Percentiles rank a stretch among this genome's conserved stretches.
Evolutionary conservation across 2,888 invertebrate species (phyloP).

Genomic region (Bruchidius siliquastri): DNA sequence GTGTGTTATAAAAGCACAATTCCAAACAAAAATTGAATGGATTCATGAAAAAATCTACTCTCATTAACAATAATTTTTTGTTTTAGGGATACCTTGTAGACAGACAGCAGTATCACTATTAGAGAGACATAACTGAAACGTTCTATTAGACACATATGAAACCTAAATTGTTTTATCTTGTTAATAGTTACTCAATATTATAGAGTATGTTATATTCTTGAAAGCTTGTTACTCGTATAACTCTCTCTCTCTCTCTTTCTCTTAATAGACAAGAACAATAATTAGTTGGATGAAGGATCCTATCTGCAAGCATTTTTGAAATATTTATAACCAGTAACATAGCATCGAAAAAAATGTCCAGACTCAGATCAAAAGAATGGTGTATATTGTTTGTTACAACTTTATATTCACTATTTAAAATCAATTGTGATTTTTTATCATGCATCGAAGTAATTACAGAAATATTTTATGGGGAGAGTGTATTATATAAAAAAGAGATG

Average conservation of each 20-base stretch:
- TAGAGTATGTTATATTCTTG: slow-evolving; percentile 44
- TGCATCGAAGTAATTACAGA: not conserved
- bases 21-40: too few species aligned
- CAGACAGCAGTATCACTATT: slow-evolving; percentile 11
- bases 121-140: not conserved
- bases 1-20: too few species aligned
- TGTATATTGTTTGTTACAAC: not conserved
- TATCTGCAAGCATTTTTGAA: not conserved
- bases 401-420: not conserved
- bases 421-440: not conserved
- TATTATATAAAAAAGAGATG: not conserved
- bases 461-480: too few species aligned
- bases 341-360: not conserved
- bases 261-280: not conserved
- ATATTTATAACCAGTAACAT: not conserved
- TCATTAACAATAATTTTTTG: slow-evolving; percentile 11
- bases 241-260: not conserved
- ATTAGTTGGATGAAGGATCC: not conserved
- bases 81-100: slow-evolving; percentile 39
- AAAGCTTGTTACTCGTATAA: slow-evolving; percentile 35
- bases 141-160: not conserved
- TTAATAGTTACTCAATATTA: slow-evolving; percentile 38
- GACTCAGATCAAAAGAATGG: not conserved
- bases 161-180: slow-evolving; percentile 21
- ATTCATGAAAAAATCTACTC: too few species aligned